Conservation (phyloP, 2,797 vertebrate genomes). For the Apogon talboti region DNA sequence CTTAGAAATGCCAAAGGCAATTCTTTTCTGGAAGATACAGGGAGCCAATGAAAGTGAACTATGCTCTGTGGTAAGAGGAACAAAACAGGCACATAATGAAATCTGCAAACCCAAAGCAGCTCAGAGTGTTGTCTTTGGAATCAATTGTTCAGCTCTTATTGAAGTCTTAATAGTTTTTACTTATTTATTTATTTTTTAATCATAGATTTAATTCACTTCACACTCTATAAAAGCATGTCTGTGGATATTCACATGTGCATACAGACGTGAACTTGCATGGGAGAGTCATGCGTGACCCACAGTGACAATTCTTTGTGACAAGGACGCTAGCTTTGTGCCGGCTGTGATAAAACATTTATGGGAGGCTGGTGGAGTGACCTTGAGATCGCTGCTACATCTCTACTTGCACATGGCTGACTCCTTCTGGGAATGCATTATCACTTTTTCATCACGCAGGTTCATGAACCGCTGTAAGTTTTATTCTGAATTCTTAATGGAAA, state of each 20-base stretch:
- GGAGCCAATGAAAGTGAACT: slow-evolving; percentile 48
- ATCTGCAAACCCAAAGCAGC: slow-evolving; percentile 37
- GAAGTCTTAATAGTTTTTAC: slow-evolving; percentile 8
- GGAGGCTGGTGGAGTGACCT: slow-evolving; percentile 61
- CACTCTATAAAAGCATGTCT: slow-evolving; percentile 10
- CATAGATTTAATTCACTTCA: not conserved
- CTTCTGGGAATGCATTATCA: slow-evolving; percentile 60
- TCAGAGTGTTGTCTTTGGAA: slow-evolving; percentile 30
- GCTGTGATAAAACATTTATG: slow-evolving; percentile 73
- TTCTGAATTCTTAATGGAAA: slow-evolving; percentile 28
- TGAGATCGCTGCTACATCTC: slow-evolving; percentile 48
- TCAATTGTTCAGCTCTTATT: slow-evolving; percentile 16
- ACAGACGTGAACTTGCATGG: not conserved
- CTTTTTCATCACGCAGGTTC: slow-evolving; percentile 55
- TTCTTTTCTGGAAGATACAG: slow-evolving; percentile 51
- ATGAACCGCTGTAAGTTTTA: slow-evolving; percentile 30
- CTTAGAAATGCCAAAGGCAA: slow-evolving; percentile 70
- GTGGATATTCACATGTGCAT: slow-evolving; percentile 10
- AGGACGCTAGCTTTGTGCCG: slow-evolving; percentile 22
- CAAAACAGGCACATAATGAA: slow-evolving; percentile 58
- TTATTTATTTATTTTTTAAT: no score
- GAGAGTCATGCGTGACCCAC: slow-evolving; percentile 30
- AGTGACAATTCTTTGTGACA: slow-evolving; percentile 51
- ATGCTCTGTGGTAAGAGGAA: slow-evolving; percentile 37
- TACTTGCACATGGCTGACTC: slow-evolving; percentile 17